phyloP scores from a whole-genome alignment of 2,888 invertebrate species.

The Dinocampus coccinellae region DNA sequence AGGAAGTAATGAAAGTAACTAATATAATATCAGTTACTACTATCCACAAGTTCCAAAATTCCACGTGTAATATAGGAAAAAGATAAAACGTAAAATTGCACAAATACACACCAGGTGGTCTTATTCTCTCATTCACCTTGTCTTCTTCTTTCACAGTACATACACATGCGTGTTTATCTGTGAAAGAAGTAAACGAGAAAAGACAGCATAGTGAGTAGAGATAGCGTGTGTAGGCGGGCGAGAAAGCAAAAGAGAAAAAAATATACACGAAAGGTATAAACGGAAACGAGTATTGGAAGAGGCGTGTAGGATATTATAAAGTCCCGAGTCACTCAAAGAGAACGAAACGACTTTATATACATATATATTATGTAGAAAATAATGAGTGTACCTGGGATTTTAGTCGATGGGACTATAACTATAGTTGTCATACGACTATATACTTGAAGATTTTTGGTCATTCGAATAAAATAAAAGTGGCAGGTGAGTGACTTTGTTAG shows the following conservation, averaged over 20 bases:
- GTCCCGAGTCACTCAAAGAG: slow-evolving; percentile 12
- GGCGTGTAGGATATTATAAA: neutral
- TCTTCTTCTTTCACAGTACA: neutral
- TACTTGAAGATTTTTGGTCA: neutral
- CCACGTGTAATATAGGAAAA: slow-evolving; percentile 1
- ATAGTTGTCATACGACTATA: neutral
- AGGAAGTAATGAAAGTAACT: too few species aligned
- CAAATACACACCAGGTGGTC: slow-evolving; percentile 23
- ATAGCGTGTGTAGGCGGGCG: neutral
- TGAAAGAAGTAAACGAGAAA: slow-evolving; percentile 10
- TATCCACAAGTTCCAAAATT: neutral
- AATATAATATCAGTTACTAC: neutral
- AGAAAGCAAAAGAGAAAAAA: neutral
- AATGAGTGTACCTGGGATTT: slow-evolving; percentile 16
- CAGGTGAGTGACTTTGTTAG: slow-evolving; percentile 1
- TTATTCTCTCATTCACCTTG: too few species aligned
- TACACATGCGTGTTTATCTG: neutral
- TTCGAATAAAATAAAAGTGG: neutral
- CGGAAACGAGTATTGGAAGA: slow-evolving; percentile 17
- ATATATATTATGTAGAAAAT: neutral
- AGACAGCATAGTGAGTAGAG: neutral
- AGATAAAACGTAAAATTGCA: slow-evolving; percentile 28
- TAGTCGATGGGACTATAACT: neutral
- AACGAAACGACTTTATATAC: slow-evolving; percentile 5
- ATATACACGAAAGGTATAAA: slow-evolving; percentile 11